Conservation (phyloP, 2,797 vertebrate species). For the Eurystomus glaucurus region DNA sequence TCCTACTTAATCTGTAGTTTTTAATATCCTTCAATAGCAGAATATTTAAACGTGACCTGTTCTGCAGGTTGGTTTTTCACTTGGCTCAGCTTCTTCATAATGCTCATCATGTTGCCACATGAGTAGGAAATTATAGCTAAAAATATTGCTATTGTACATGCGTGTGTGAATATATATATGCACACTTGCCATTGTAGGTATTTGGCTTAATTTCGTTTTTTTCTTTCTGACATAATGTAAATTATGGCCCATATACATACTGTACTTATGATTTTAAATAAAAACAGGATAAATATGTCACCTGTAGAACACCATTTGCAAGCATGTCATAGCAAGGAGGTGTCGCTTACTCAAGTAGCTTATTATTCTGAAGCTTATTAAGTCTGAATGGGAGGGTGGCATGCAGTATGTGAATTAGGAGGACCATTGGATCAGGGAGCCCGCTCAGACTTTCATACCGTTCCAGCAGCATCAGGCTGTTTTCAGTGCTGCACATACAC, state of each 20-base stretch:
- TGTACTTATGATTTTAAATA: neutral
- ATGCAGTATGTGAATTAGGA: neutral
- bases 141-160: slow-evolving; percentile 43
- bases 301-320: neutral
- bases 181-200: neutral
- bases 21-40: slow-evolving; percentile 78
- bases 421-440: neutral
- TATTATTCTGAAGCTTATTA: neutral
- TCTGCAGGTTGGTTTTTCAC: slow-evolving; percentile 75
- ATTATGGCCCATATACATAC: neutral
- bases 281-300: neutral
- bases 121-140: slow-evolving; percentile 74
- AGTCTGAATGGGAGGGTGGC: neutral
- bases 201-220: neutral
- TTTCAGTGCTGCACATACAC: neutral
- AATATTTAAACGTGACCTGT: slow-evolving; percentile 78
- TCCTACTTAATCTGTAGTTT: slow-evolving; percentile 74
- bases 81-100: slow-evolving; percentile 72
- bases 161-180: neutral
- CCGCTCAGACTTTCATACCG: rapidly evolving
- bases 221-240: neutral
- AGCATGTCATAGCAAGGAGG: neutral
- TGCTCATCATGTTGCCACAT: slow-evolving; percentile 62
- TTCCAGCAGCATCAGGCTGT: neutral
- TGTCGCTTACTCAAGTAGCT: neutral